Evolutionary conservation across 2,888 invertebrate species (phyloP).

Genomic region (Aproaerema taeniolella): DNA sequence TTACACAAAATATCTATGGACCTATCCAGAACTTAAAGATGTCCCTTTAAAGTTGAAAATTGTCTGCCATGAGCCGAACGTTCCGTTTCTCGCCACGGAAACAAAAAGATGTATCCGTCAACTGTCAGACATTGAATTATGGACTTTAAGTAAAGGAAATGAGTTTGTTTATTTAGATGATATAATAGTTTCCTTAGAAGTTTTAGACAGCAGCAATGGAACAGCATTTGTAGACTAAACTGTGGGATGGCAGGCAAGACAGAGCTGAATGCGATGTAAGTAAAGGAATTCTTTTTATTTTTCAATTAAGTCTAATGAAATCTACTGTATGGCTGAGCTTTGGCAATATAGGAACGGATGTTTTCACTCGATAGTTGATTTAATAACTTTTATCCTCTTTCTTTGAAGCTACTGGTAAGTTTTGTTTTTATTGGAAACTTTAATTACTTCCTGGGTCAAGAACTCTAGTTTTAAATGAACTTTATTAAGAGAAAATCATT

Average conservation of each 20-base stretch:
- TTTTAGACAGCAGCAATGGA: slow-evolving; percentile 22
- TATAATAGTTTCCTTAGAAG: slow-evolving; percentile 16
- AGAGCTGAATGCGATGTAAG: slow-evolving; percentile 52
- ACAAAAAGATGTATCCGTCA: slow-evolving; percentile 32
- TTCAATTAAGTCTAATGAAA: slow-evolving; percentile 64
- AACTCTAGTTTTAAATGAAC: not conserved
- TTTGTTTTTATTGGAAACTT: not conserved
- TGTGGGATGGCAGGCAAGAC: slow-evolving; percentile 50
- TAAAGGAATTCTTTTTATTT: slow-evolving; percentile 61
- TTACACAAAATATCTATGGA: not conserved
- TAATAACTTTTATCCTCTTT: not conserved
- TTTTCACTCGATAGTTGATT: slow-evolving; percentile 25
- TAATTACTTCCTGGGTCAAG: not conserved
- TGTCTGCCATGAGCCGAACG: slow-evolving; percentile 16
- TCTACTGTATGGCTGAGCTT: slow-evolving; percentile 30
- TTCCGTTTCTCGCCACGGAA: slow-evolving; percentile 20
- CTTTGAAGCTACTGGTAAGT: not conserved
- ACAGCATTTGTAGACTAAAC: slow-evolving; percentile 58
- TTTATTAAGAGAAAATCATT: not conserved
- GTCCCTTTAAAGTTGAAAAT: slow-evolving; percentile 26
- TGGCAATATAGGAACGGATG: slow-evolving; percentile 24
- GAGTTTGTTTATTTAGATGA: slow-evolving; percentile 21
- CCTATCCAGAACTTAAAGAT: slow-evolving; percentile 17
- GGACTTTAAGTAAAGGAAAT: slow-evolving; percentile 19
- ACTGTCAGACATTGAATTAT: slow-evolving; percentile 18